phyloP scores from a whole-genome alignment of 1,140 invertebrate species.

The Vanessa tameamea region DNA sequence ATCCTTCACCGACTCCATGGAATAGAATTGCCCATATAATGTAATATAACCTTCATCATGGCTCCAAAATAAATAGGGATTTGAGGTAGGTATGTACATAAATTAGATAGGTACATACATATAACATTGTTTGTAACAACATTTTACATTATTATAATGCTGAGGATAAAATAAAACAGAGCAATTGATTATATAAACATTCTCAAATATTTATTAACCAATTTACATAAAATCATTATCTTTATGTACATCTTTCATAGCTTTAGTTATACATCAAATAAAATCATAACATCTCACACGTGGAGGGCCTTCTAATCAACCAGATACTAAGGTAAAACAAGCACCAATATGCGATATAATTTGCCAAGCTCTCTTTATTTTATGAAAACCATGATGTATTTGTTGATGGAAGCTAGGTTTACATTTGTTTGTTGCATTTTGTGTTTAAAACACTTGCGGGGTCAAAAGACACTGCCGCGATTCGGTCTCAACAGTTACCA shows the following conservation, averaged over 20 bases:
- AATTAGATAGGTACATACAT: too few relatives aligned
- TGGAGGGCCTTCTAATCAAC: conserved; percentile 78
- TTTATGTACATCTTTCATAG: conserved; percentile 79
- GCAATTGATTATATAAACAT: conserved; percentile 78
- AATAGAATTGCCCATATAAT: too few relatives aligned
- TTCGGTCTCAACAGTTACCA: too few relatives aligned
- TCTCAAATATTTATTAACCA: conserved; percentile 81
- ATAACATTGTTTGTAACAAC: too few relatives aligned
- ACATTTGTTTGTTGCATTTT: conserved; percentile 4
- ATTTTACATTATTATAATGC: too few relatives aligned
- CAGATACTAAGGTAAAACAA: conserved; percentile 75
- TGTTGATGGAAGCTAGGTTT: conserved; percentile 11
- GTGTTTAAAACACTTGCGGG: neutral
- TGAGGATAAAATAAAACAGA: conserved; percentile 55
- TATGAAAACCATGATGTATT: neutral
- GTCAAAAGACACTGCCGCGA: too few relatives aligned
- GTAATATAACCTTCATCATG: too few relatives aligned
- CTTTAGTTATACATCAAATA: conserved; percentile 72
- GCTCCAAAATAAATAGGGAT: too few relatives aligned
- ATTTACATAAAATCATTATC: conserved; percentile 80
- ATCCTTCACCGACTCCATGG: too few relatives aligned
- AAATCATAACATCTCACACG: conserved; percentile 72
- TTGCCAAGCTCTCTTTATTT: conserved; percentile 65
- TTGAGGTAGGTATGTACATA: too few relatives aligned
- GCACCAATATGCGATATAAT: conserved; percentile 75